Conservation (phyloP, 2,888 invertebrate genomes). For the Autographa pulchrina region DNA sequence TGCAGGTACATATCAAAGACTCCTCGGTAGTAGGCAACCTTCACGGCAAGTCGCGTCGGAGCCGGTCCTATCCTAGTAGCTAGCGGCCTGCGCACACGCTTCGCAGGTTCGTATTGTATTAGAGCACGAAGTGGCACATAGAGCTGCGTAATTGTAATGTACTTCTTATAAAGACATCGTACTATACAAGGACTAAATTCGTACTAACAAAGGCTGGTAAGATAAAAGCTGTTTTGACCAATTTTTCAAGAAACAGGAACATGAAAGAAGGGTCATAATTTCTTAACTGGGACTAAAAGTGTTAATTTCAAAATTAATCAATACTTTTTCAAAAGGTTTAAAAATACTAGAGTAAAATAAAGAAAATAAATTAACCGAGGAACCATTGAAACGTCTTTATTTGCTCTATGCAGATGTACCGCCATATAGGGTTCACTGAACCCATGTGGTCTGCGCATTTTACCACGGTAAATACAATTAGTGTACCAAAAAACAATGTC, state of each 20-base stretch:
- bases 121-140: constrained; percentile 27
- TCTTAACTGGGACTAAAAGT: too few relatives aligned
- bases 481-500: not conserved
- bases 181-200: too few relatives aligned
- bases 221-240: too few relatives aligned
- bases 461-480: not conserved
- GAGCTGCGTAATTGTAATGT: not conserved
- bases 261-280: too few relatives aligned
- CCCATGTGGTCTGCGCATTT: constrained; percentile 2
- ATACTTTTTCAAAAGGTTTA: too few relatives aligned
- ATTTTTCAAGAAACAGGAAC: too few relatives aligned
- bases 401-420: not conserved
- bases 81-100: constrained; percentile 34
- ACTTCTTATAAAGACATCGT: not conserved
- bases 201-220: too few relatives aligned
- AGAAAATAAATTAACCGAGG: too few relatives aligned
- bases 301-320: too few relatives aligned
- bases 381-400: not conserved
- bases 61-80: constrained; percentile 36
- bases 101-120: constrained; percentile 31
- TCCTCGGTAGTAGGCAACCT: constrained; percentile 27
- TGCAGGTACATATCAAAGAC: not conserved
- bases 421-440: not conserved
- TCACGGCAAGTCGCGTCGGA: constrained; percentile 40
- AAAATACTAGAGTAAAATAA: too few relatives aligned